Conservation (phyloP, 2,113 vertebrate genomes). For the Gymnocephalus cernua region DNA sequence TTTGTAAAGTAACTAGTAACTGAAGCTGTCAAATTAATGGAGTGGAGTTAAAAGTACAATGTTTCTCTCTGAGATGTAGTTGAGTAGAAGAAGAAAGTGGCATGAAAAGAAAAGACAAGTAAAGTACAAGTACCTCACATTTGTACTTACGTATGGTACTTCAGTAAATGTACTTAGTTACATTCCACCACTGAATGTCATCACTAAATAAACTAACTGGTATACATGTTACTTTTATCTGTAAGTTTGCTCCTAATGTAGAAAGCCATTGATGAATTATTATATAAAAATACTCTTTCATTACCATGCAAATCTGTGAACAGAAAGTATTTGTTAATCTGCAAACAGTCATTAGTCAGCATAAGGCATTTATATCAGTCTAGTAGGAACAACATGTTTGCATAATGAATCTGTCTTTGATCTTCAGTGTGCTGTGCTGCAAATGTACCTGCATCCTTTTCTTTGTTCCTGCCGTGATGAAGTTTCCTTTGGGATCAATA, state of each 20-base stretch:
- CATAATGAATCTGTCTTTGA: conserved; percentile 13
- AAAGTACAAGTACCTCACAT: too few species aligned
- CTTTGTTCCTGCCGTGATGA: neutral
- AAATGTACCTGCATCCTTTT: neutral
- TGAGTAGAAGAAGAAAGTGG: too few species aligned
- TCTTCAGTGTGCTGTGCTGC: neutral
- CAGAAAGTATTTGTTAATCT: neutral
- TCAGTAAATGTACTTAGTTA: too few species aligned
- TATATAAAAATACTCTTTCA: conserved; percentile 3
- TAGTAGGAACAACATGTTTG: neutral
- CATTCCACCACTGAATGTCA: too few species aligned
- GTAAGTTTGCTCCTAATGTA: neutral
- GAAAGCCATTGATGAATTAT: neutral
- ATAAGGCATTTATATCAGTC: neutral
- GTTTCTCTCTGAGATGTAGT: too few species aligned
- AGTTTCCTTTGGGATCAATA: conserved; percentile 1
- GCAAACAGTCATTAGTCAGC: conserved; percentile 2
- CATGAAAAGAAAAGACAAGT: too few species aligned
- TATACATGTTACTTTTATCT: neutral
- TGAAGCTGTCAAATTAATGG: too few species aligned
- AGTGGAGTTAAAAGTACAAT: too few species aligned
- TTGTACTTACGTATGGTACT: too few species aligned
- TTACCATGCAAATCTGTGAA: conserved; percentile 10
- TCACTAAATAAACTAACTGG: neutral
- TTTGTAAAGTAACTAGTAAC: too few species aligned